phyloP scores from a whole-genome alignment of 2,113 vertebrate species.

The Albula glossodonta region DNA sequence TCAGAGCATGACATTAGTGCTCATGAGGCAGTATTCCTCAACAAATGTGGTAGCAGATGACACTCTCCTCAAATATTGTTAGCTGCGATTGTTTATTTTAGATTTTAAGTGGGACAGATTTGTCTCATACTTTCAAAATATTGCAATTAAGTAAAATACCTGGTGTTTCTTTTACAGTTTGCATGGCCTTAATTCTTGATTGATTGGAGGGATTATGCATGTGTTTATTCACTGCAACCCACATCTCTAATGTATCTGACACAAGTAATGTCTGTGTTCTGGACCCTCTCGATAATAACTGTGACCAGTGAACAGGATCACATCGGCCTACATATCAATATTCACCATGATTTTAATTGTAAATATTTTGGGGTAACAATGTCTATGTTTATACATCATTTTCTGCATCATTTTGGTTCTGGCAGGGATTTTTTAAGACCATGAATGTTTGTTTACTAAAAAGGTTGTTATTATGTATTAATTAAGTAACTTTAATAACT shows the following conservation, averaged over 20 bases:
- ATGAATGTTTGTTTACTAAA: not conserved
- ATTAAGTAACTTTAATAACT: not conserved
- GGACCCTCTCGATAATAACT: not conserved
- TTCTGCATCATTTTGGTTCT: not conserved
- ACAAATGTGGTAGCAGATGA: not conserved
- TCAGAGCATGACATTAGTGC: not conserved
- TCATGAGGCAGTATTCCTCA: not conserved
- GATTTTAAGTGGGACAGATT: not conserved
- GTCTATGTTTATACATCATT: too few species aligned
- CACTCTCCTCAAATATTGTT: too few species aligned
- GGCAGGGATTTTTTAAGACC: not conserved
- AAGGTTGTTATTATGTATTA: not conserved
- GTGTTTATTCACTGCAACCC: not conserved
- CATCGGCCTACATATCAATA: too few species aligned
- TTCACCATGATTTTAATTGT: too few species aligned
- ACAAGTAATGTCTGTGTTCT: not conserved
- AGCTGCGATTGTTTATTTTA: not conserved
- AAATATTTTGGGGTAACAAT: too few species aligned
- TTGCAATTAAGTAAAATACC: too few species aligned
- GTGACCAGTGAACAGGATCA: too few species aligned
- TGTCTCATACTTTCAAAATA: not conserved
- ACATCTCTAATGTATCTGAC: not conserved
- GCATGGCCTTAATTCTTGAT: not conserved
- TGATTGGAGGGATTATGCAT: not conserved
- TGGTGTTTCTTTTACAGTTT: not conserved